These are phyloP conservation scores for Limnephilus lunatus DNA, from an alignment of 2,888 invertebrate species.

Conservation along the genomic window DNA sequence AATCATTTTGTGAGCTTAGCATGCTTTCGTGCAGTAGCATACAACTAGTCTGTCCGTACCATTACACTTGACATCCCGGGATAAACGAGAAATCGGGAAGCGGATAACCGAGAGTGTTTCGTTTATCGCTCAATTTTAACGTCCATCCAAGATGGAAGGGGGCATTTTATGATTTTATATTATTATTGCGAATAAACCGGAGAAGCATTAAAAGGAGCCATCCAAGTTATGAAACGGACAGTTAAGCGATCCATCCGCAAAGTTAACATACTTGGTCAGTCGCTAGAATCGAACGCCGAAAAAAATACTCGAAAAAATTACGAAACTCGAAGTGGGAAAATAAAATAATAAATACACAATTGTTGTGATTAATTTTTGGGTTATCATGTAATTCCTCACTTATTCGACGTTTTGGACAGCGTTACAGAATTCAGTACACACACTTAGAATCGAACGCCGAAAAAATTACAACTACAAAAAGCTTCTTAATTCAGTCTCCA, in stretches of 20 bases:
- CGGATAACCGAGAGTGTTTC: not conserved
- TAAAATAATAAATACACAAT: no score
- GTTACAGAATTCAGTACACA: no score
- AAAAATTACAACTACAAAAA: not conserved
- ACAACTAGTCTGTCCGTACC: no score
- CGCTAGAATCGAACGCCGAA: not conserved
- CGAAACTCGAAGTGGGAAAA: no score
- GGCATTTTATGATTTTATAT: not conserved
- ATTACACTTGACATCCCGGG: no score
- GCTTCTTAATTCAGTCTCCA: no score
- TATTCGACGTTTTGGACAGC: no score
- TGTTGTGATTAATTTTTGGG: no score
- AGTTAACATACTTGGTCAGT: not conserved
- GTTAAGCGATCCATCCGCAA: not conserved
- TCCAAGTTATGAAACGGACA: not conserved
- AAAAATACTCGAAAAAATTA: no score
- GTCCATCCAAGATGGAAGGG: not conserved
- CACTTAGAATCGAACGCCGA: not conserved
- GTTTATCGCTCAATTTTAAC: not conserved
- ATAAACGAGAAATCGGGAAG: not conserved
- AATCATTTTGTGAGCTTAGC: no score
- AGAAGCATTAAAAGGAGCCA: not conserved
- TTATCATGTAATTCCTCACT: no score
- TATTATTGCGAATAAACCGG: not conserved
- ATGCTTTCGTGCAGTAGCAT: no score